A percentile compares a stretch with the other conserved stretches of the same genome.
Conservation (phyloP, 2,888 invertebrate genomes). For the Tyria jacobaeae region DNA sequence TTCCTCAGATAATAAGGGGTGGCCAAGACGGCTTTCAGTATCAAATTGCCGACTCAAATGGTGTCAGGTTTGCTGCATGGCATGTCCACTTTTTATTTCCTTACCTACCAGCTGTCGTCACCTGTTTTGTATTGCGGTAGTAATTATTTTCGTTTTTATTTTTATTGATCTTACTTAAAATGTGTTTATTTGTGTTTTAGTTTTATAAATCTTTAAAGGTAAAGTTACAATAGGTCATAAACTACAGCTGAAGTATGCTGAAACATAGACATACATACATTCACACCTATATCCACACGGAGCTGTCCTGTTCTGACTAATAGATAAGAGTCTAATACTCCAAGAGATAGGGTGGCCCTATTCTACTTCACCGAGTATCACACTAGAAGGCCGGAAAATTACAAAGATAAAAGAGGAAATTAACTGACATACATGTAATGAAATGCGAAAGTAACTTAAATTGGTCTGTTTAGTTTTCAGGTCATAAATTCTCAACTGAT, state of each 20-base stretch:
- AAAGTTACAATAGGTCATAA: background rate
- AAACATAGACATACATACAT: too few species aligned
- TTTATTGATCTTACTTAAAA: background rate
- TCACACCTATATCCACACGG: too few species aligned
- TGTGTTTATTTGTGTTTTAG: background rate
- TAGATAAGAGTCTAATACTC: too few species aligned
- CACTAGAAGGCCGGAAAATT: too few species aligned
- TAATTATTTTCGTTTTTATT: slow-evolving; percentile 24
- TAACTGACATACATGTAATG: background rate
- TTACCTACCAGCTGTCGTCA: slow-evolving; percentile 65
- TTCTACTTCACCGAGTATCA: too few species aligned
- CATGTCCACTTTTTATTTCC: slow-evolving; percentile 56
- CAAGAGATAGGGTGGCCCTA: too few species aligned
- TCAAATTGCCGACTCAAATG: slow-evolving; percentile 58
- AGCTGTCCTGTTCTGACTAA: too few species aligned
- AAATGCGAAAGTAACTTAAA: background rate
- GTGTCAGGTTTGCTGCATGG: slow-evolving; percentile 72
- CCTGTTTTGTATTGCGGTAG: slow-evolving; percentile 38
- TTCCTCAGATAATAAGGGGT: slow-evolving; percentile 29
- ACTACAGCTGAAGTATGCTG: background rate
- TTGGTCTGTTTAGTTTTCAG: too few species aligned
- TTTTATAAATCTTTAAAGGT: background rate
- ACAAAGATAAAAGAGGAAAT: background rate
- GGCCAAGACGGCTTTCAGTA: slow-evolving; percentile 47
- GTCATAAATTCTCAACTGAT: too few species aligned